Conservation (phyloP, 2,797 vertebrate species). For the Spinibarbus caldwelli region DNA sequence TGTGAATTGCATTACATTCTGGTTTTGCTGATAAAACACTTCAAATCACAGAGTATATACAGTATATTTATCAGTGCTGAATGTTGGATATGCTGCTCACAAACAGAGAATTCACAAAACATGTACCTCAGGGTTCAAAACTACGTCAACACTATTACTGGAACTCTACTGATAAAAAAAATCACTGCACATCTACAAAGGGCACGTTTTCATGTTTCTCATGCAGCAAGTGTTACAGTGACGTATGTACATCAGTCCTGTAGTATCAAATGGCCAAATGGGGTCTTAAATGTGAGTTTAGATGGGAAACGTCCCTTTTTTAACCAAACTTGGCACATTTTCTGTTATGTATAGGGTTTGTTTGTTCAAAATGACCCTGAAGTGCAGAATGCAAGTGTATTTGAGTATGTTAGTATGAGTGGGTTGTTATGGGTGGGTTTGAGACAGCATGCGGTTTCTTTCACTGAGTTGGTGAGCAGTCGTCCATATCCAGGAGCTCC, state of each 20-base stretch:
- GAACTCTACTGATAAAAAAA: conserved; percentile 46
- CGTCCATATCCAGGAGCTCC: conserved; percentile 94
- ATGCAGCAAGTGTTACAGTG: conserved; percentile 58
- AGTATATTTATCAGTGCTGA: conserved; percentile 43
- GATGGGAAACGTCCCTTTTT: conserved; percentile 23
- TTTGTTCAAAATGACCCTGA: conserved; percentile 19
- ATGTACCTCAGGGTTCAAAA: conserved; percentile 47
- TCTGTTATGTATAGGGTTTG: conserved; percentile 41
- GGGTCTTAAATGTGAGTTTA: conserved; percentile 15
- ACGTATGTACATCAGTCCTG: conserved; percentile 45
- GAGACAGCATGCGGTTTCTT: conserved; percentile 59
- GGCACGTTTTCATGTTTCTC: conserved; percentile 48
- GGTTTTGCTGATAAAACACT: conserved; percentile 30
- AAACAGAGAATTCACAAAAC: conserved; percentile 51
- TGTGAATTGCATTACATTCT: conserved; percentile 49
- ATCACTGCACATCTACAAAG: conserved; percentile 58
- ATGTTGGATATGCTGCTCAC: conserved; percentile 44
- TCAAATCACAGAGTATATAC: conserved; percentile 36
- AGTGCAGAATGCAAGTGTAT: conserved; percentile 46
- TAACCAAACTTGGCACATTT: conserved; percentile 70
- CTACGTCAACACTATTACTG: conserved; percentile 51
- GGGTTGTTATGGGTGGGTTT: conserved; percentile 7
- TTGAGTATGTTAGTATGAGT: conserved; percentile 42
- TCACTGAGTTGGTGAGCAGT: conserved; percentile 90
- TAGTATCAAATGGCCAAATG: conserved; percentile 33